Percentiles rank a stretch among this genome's conserved stretches.
These are phyloP conservation scores for Synergus umbraculus DNA, from an alignment of 2,888 invertebrate species.

Conservation along the genomic window DNA sequence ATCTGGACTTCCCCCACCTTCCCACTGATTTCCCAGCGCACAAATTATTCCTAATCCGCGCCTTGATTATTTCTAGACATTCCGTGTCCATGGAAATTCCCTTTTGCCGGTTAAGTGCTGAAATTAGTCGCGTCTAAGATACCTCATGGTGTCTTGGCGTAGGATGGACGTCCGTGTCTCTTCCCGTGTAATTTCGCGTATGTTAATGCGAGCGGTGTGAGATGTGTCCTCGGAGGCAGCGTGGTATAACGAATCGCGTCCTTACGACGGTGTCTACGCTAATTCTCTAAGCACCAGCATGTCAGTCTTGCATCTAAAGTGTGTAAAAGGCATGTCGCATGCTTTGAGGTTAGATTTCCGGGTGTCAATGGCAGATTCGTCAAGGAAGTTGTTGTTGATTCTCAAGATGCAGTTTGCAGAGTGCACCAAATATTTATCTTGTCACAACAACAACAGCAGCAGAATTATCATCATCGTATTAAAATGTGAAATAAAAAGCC, in stretches of 20 bases:
- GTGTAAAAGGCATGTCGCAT: conserved; percentile 22
- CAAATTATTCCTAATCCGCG: neutral
- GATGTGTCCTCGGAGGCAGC: conserved; percentile 32
- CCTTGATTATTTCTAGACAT: neutral
- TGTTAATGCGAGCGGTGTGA: conserved; percentile 33
- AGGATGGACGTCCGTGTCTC: conserved; percentile 30
- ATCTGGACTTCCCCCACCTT: too few relatives aligned
- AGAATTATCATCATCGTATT: too few relatives aligned
- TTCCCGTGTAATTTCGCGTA: conserved; percentile 32
- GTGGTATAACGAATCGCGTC: conserved; percentile 30
- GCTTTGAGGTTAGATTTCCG: conserved; percentile 13
- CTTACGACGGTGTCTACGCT: conserved; percentile 26
- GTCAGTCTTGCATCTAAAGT: conserved; percentile 8
- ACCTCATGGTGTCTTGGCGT: conserved; percentile 3
- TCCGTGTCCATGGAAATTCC: neutral
- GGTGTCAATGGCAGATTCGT: conserved; percentile 24
- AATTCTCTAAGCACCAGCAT: conserved; percentile 28
- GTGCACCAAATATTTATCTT: neutral
- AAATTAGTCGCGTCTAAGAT: conserved; percentile 31
- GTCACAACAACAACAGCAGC: too few relatives aligned
- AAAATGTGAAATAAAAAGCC: too few relatives aligned
- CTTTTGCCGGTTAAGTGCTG: conserved; percentile 7
- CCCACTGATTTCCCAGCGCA: neutral
- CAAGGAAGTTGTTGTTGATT: neutral
- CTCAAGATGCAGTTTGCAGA: neutral